A percentile compares a stretch with the other conserved stretches of the same genome.
These are phyloP conservation scores for Drosophila elegans DNA, from an alignment of 1,140 invertebrate species.

Conservation along the genomic window DNA sequence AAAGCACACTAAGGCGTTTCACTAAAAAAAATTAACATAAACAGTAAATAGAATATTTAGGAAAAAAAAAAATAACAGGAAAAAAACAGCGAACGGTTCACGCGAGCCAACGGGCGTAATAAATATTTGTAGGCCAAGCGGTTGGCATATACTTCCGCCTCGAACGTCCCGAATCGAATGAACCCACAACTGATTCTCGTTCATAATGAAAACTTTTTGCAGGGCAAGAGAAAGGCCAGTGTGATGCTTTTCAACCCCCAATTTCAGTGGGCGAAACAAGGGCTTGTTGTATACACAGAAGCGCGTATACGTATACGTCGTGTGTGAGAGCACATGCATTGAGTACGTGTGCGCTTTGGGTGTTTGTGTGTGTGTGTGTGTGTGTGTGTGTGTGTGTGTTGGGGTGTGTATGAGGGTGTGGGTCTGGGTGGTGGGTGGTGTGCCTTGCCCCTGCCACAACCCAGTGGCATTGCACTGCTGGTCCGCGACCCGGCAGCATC, in stretches of 20 bases:
- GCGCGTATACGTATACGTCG: slow-evolving; percentile 16
- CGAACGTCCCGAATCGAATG: slow-evolving; percentile 84
- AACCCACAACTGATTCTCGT: slow-evolving; percentile 78
- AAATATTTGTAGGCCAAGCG: slow-evolving; percentile 26
- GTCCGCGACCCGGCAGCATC: slow-evolving; percentile 24
- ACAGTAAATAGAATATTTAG: background rate
- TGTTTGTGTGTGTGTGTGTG: slow-evolving; percentile 27
- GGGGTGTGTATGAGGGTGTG: slow-evolving; percentile 20
- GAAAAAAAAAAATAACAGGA: slow-evolving; percentile 1
- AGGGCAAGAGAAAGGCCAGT: slow-evolving; percentile 43
- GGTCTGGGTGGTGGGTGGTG: background rate
- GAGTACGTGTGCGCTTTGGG: background rate
- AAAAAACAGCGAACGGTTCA: background rate
- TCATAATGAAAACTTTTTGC: slow-evolving; percentile 84
- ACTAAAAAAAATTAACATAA: slow-evolving; percentile 5
- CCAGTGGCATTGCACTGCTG: slow-evolving; percentile 34
- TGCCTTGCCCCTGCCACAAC: slow-evolving; percentile 4
- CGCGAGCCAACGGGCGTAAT: slow-evolving; percentile 2
- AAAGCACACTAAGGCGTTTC: background rate
- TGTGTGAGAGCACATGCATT: slow-evolving; percentile 8
- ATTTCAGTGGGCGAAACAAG: slow-evolving; percentile 44
- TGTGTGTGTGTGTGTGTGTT: slow-evolving; percentile 25
- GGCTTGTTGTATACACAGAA: slow-evolving; percentile 22
- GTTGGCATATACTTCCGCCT: slow-evolving; percentile 73
- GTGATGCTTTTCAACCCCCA: slow-evolving; percentile 73